These are phyloP conservation scores for Penaeus indicus DNA, from an alignment of 1,140 invertebrate genomes.

Conservation along the genomic window DNA sequence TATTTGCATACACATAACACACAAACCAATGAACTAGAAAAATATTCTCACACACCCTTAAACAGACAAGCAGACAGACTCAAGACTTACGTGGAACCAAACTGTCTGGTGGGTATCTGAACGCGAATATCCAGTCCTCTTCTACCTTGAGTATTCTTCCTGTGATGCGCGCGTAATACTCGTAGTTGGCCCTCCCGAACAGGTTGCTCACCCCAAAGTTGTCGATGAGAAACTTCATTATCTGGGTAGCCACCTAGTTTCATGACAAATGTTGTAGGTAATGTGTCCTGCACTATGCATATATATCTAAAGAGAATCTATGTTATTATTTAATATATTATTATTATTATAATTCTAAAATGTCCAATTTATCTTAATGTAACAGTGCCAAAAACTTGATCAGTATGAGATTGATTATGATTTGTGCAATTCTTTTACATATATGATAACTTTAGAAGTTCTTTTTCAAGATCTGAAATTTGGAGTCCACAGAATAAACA, in stretches of 20 bases:
- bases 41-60: not conserved
- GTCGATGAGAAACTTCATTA: constrained; percentile 96
- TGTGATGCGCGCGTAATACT: constrained; percentile 96
- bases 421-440: no score
- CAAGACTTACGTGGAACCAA: constrained; percentile 79
- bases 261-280: not conserved
- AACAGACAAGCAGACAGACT: constrained; percentile 1
- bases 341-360: no score
- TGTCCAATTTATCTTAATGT: no score
- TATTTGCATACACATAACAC: no score
- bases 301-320: no score
- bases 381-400: no score
- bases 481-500: no score
- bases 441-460: no score
- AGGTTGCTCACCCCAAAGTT: constrained; percentile 95
- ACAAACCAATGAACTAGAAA: no score
- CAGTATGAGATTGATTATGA: no score
- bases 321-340: no score
- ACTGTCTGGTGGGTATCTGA: constrained; percentile 88
- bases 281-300: not conserved
- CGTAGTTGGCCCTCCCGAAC: constrained; percentile 96
- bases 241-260: constrained; percentile 87
- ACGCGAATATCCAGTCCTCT: constrained; percentile 95
- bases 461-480: no score
- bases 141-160: constrained; percentile 91